Base-by-base conservation (phyloP, 2,888 invertebrate genomes). In the Eurois occulta region DNA sequence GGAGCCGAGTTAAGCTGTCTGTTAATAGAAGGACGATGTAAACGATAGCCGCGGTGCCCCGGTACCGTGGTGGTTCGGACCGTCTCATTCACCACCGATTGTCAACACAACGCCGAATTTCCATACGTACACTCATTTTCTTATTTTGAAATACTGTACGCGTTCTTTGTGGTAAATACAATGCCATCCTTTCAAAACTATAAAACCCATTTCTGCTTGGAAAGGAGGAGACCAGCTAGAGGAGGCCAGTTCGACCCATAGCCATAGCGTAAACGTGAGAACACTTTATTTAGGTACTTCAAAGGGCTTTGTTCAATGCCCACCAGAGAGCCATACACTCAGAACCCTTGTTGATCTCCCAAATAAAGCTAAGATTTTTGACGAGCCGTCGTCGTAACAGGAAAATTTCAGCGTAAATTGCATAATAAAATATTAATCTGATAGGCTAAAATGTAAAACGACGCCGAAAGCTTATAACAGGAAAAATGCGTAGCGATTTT, bases 11-110 rank as follows among this genome's bases (percentile, higher is more conserved):
- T 95, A 93, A 94, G 93, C 94, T 93, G 94, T 94, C 92, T 95
- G 95, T 94, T 95, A 94, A 95, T 95, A 93, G 95, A 93, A 95
- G 93, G 90, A 89, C 88, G 92, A 93, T 93, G 92, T 90, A 89
- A 90, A 88, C 91, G 94, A 93, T 93, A 91, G 82, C 89, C 85
- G 87, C 85, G 89, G 86, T 41, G 41, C 89, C 85, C 87, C 85
- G 88, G 87, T 64, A 24, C 89, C 84, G 88, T 83, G 88, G 87
- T 83, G 81, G 84, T 84, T 77, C 75, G 86, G 86, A 85, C 84
- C 82, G 82, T 80, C 86, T 88, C 86, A 86, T 70, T 86, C 78
- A 74, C 72, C 43, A 18, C 60, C 73, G 67, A 72, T 80, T 77
- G 84, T 84, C 78, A 80, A 86, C 78, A 77, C 77, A 87, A 81